These are phyloP conservation scores for Neodontobutis hainanensis DNA, from an alignment of 2,113 vertebrate genomes.

Conservation along the genomic window DNA sequence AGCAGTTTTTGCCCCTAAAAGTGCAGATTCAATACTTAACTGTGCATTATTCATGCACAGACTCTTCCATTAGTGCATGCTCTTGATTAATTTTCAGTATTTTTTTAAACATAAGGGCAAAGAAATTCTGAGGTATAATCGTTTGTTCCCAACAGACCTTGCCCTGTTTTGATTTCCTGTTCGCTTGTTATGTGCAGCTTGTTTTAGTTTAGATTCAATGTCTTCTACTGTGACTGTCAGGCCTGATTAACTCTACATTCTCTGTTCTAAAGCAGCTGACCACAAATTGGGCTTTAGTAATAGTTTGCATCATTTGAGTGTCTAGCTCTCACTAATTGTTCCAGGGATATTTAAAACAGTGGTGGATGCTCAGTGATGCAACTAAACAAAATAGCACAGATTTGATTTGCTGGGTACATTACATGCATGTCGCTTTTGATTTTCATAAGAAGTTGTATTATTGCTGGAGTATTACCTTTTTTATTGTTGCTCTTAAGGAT, in stretches of 20 bases:
- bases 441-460: constrained; percentile 18
- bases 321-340: constrained; percentile 35
- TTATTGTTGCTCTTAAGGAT: background rate
- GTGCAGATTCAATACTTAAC: background rate
- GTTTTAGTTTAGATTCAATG: background rate
- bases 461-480: background rate
- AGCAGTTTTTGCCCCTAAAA: constrained; percentile 41
- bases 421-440: background rate
- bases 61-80: background rate
- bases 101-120: too few species aligned
- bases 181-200: constrained; percentile 11
- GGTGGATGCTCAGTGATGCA: constrained; percentile 17
- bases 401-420: background rate
- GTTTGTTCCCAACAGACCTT: too few species aligned
- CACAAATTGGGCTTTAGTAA: background rate
- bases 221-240: background rate
- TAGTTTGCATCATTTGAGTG: constrained; percentile 22
- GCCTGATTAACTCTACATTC: background rate
- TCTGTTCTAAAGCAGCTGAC: constrained; percentile 1
- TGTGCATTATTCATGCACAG: background rate
- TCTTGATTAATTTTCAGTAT: constrained; percentile 21
- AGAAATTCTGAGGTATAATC: too few species aligned
- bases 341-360: constrained; percentile 17
- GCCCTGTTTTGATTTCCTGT: constrained; percentile 43
- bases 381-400: background rate